Base-by-base conservation (phyloP, 1,140 invertebrate species). In the Listronotus oregonensis region DNA sequence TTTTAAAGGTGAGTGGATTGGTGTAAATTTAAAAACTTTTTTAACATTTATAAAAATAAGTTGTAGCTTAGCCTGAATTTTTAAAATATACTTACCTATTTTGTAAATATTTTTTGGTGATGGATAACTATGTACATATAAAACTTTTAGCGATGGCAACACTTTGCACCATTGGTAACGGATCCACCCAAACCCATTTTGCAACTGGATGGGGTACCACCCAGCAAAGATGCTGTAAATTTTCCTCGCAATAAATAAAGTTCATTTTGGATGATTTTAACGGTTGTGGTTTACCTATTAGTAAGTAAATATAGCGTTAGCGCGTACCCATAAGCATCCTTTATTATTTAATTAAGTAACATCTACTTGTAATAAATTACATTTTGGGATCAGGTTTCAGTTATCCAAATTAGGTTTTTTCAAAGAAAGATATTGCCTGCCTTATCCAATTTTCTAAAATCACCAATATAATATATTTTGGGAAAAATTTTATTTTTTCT, bases 161-260 rank as follows among this genome's bases (percentile, higher is more conserved):
- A 65, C 21, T 70, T 70, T 44, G 10, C 17, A 37, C 65, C 51
- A 12, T 49, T 50, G 14, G 69, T 67, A 17, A 70, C 69, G 4
- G 57, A 65, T 37, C 69, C 69, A 10, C 69, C 69, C n/a, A 70
- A 70, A 55, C 37, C 69, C 17, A 47, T 67, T 49, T 46, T 70
- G 42, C 63, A 65, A 50, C 46, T 67, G 15, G 65, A 64, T 49
- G 66, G 66, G 44, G 27, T 62, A 43, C 61, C 62, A 49, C 49
- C 69, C 32, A 67, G 39, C 31, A 65, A 70, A 40, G 69, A 59
- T 43, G 56, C 61, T 39, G 18, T 69, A 52, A 58, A 51, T 52
- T 73, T 72, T 59, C 72, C 72, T 31, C 49, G 63, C 66, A 66
- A 71, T 51, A 71, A 72, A 72, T 64, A 60, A 27, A 62, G 1